Evolutionary conservation across 2,113 vertebrate species (phyloP).

Genomic region (Scomber scombrus): DNA sequence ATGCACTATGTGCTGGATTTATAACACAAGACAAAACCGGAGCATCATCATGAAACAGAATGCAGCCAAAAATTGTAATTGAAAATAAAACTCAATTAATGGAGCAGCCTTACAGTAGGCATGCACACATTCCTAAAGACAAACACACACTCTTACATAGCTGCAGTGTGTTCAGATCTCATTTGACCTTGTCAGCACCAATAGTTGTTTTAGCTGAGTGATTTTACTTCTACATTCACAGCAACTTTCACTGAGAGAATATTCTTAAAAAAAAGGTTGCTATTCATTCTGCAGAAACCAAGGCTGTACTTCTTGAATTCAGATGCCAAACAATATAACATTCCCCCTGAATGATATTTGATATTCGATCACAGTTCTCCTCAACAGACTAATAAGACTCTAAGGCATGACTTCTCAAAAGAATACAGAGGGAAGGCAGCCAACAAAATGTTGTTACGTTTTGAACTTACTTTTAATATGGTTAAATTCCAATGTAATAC

Average conservation of each 20-base stretch:
- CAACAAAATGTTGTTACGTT: background rate
- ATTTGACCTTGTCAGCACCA: background rate
- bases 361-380: constrained; percentile 21
- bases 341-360: constrained; percentile 31
- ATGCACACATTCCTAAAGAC: background rate
- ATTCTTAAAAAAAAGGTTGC: constrained; percentile 15
- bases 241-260: constrained; percentile 2
- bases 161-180: background rate
- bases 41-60: no score
- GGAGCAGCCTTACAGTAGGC: no score
- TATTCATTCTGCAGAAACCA: constrained; percentile 17
- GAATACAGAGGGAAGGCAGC: constrained; percentile 5
- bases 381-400: background rate
- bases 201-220: constrained; percentile 1
- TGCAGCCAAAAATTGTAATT: no score
- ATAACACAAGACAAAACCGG: no score
- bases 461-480: background rate
- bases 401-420: background rate
- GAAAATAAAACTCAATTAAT: no score
- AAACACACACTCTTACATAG: background rate
- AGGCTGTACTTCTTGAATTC: constrained; percentile 29
- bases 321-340: constrained; percentile 1
- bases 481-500: background rate
- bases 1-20: no score
- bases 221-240: constrained; percentile 8